A percentile compares a stretch with the other conserved stretches of the same genome.
phyloP scores from a whole-genome alignment of 64 coral and sea anemone species.

The Montipora efflorescens region DNA sequence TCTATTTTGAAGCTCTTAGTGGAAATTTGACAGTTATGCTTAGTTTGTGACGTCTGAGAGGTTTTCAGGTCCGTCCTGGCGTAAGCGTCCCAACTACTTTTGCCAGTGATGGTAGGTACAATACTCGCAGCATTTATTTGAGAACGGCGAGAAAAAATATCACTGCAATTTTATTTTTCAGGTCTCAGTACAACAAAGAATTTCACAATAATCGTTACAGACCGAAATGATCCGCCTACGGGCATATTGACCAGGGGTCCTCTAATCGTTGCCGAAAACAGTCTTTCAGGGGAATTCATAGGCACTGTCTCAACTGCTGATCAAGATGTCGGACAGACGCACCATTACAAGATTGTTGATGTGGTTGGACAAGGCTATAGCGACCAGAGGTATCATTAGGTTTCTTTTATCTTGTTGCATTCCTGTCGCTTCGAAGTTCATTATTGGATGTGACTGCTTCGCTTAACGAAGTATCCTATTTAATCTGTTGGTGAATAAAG shows the following conservation, averaged over 20 bases:
- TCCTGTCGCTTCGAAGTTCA: not conserved
- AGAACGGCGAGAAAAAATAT: too few species aligned
- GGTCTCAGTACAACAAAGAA: constrained; percentile 84
- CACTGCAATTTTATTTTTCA: constrained; percentile 3
- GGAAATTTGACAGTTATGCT: too few species aligned
- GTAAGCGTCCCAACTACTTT: too few species aligned
- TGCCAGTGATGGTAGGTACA: too few species aligned
- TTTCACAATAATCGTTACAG: constrained; percentile 75
- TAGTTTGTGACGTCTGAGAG: too few species aligned
- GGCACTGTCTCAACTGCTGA: constrained; percentile 53
- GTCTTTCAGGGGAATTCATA: constrained; percentile 60
- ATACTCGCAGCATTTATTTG: too few species aligned
- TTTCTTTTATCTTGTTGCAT: not conserved
- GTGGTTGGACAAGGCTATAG: constrained; percentile 50
- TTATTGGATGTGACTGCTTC: too few species aligned
- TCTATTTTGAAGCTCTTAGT: too few species aligned
- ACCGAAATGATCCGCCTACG: constrained; percentile 83
- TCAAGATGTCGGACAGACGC: constrained; percentile 69
- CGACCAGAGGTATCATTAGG: not conserved
- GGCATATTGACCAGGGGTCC: constrained; percentile 59
- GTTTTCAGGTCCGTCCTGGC: too few species aligned
- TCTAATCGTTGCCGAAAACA: constrained; percentile 71
- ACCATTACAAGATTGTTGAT: constrained; percentile 64
- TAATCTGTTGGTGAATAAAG: not conserved
- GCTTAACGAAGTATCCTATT: not conserved